Conservation (phyloP, 2,113 vertebrate species). For the Sapayoa aenigma region DNA sequence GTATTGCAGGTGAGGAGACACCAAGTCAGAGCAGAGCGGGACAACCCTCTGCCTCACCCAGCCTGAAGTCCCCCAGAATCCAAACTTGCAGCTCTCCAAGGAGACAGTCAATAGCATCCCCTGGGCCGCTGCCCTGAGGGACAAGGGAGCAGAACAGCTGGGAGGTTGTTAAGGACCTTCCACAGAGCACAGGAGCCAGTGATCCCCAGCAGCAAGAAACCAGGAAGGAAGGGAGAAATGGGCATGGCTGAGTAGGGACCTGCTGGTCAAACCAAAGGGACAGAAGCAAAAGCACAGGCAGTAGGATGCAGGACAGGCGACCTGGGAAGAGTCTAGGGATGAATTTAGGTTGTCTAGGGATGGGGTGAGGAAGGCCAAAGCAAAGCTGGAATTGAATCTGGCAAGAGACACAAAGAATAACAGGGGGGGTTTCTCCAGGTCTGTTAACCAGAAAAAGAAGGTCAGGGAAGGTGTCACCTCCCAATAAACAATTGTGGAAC, state of each 20-base stretch:
- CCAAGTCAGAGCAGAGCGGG: too few relatives aligned
- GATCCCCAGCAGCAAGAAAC: neutral
- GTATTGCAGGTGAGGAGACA: too few relatives aligned
- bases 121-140: neutral
- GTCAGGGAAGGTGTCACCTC: neutral
- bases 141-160: neutral
- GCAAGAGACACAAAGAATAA: neutral
- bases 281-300: neutral
- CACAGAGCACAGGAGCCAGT: accelerated
- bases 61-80: too few relatives aligned
- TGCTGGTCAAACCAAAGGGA: neutral
- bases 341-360: too few relatives aligned
- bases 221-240: neutral
- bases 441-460: neutral
- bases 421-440: neutral
- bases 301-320: accelerated
- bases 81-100: neutral
- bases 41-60: too few relatives aligned
- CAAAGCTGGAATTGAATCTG: neutral
- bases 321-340: neutral
- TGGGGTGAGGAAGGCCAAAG: neutral
- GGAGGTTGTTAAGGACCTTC: neutral
- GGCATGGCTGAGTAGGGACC: neutral
- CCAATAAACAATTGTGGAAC: neutral
- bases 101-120: neutral